Base-by-base conservation (phyloP, 2,888 invertebrate genomes). In the Rambutsinella grinnellia region DNA sequence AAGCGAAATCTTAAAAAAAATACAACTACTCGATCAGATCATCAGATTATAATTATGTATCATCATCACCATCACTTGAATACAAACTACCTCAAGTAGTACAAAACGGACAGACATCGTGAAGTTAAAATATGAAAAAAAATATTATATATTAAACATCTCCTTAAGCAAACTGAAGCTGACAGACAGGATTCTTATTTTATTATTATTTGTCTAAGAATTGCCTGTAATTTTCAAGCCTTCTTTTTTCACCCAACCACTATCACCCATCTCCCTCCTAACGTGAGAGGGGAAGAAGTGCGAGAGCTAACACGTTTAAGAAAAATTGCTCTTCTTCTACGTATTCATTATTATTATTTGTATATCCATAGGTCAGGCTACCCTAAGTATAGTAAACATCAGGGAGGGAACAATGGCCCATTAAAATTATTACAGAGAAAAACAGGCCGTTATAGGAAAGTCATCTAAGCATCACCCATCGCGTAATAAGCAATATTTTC, bases 121-220 rank as follows among this genome's bases (percentile, higher is more conserved):
- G n/a, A n/a, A n/a, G n/a, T n/a, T 36, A 57, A 56, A 56, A 68
- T 68, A 68, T 60, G 56, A 56, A 58, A 46, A 57, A 65, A 67
- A 66, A 61, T 23, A 56, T 54, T 62, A 13, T 36, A n/a, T n/a
- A 36, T 36, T 36, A 49, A 49, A 57, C 46, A 62, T 65, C 72
- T 72, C 72, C 72, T 72, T 72, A 72, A 72, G 72, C 72, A 72
- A 72, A 72, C 72, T 72, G 65, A 72, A 65, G 72, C 72, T 72
- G 72, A 72, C 72, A 72, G 72, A 74, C 74, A 74, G 74, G 74
- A 74, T 74, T 67, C 65, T 49, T 49, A 49, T 49, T 49, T 49
- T 49, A 49, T 49, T 72, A 72, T 72, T 74, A 74, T 74, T 74
- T 74, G 74, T 74, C 74, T 74, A 74, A 74, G 74, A 74, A 67